Percentiles rank a stretch among this genome's conserved stretches.
These are phyloP conservation scores for Octopus bimaculoides DNA, from an alignment of 1,140 invertebrate species.

Conservation along the genomic window DNA sequence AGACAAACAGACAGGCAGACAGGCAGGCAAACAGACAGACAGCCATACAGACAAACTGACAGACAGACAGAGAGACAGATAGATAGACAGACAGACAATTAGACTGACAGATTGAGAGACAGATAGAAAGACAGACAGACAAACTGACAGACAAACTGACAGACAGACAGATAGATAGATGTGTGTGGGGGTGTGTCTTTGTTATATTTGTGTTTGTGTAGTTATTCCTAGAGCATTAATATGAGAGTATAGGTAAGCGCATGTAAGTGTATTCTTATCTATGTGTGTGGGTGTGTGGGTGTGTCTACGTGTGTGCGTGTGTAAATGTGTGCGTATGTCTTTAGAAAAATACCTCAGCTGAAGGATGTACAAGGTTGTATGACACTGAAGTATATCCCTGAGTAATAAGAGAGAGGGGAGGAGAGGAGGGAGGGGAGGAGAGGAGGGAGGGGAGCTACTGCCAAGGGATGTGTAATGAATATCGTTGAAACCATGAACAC, in stretches of 20 bases:
- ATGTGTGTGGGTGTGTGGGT: not conserved
- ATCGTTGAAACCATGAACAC: too few species aligned
- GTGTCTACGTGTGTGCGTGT: not conserved
- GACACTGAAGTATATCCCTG: not conserved
- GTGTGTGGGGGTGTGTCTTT: not conserved
- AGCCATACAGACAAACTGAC: too few species aligned
- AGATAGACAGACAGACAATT: too few species aligned
- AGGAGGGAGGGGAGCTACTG: not conserved
- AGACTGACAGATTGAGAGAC: too few species aligned
- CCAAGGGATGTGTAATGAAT: too few species aligned
- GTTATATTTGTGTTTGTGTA: not conserved
- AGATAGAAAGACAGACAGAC: too few species aligned
- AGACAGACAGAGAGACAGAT: too few species aligned
- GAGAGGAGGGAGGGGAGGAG: not conserved
- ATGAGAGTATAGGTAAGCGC: not conserved
- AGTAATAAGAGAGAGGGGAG: not conserved
- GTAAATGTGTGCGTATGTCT: not conserved
- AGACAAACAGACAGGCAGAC: too few species aligned
- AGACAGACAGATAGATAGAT: not conserved
- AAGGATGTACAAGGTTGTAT: not conserved
- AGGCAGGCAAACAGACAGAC: too few species aligned
- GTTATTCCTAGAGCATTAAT: not conserved
- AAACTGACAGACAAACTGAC: too few species aligned
- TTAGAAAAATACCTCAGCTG: not conserved
- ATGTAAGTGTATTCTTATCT: not conserved